Base-by-base conservation (phyloP, 2,888 invertebrate species). In the Sacculina carcini region DNA sequence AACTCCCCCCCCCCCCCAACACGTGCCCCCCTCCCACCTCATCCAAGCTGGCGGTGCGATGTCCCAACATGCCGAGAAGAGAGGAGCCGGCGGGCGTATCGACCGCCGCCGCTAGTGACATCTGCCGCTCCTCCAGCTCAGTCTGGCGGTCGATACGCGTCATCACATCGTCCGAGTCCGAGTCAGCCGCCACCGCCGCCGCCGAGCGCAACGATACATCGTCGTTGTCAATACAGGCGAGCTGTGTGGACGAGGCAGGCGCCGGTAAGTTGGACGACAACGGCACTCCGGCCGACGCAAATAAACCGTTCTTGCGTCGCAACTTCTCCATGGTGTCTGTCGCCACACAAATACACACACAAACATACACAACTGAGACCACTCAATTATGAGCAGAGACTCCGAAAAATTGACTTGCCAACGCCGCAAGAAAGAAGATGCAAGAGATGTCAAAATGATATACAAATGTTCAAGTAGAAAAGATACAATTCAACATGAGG, bases 251-350 rank as follows among this genome's bases (percentile, higher is more conserved):
- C 50, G 40, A 19, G 48, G 23, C 40, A 16, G 16, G 26, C 31
- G 50, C 44, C 34, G 53, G 46, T 7, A 38, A 26, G 28, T 28
- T 42, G 2, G 42, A 42, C 28, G 42, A 42, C 28, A 42, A 28
- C 26, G 42, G n/a, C 5, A 16, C 28, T 7, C 42, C 48, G 32
- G 48, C 26, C 16, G 54, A 53, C 38, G 51, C 53, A 59, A 72
- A 72, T 60, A 77, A 62, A 56, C 70, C 71, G 60, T 76, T 75
- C 62, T 75, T 77, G 55, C 73, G 67, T 61, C 75, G 73, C 49
- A 72, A 69, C 59, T 75, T 73, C 62, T 77, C 77, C 56, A 71
- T 62, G 47, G 69, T 64, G 47, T 70, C 70, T n/a, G n/a, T n/a
- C n/a, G n/a, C n/a, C n/a, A n/a, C n/a, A n/a, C n/a, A n/a, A n/a